phyloP scores from a whole-genome alignment of 2,113 vertebrate genomes.

The Trichechus manatus region DNA sequence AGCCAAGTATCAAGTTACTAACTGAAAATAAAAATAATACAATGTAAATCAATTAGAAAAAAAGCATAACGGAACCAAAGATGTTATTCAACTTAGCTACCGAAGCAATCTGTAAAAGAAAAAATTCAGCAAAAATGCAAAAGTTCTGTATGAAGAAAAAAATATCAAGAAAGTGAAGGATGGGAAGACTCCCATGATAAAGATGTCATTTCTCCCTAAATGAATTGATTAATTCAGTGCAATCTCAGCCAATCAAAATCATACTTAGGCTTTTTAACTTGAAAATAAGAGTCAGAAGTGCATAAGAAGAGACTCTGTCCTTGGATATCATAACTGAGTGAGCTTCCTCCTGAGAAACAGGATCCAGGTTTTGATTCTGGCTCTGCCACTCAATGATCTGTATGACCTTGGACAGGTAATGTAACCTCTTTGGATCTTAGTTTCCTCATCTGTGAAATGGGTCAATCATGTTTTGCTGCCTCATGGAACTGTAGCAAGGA shows the following conservation, averaged over 20 bases:
- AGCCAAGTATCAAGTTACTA: slow-evolving; percentile 22
- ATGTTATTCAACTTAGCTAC: background rate
- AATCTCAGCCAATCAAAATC: background rate
- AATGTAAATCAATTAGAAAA: slow-evolving; percentile 42
- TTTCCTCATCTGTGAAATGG: background rate
- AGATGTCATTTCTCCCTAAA: background rate
- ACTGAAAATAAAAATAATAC: slow-evolving; percentile 23
- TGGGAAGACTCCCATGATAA: background rate
- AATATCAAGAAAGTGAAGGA: background rate
- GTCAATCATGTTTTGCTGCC: background rate
- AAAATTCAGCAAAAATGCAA: background rate
- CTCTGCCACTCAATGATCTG: background rate
- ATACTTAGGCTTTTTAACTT: background rate
- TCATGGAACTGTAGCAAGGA: background rate
- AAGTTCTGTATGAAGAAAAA: background rate
- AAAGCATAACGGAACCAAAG: slow-evolving; percentile 50
- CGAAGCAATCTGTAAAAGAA: slow-evolving; percentile 4
- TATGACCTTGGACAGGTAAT: background rate
- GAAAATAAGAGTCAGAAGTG: slow-evolving; percentile 45
- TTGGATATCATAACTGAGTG: background rate
- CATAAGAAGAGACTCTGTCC: background rate
- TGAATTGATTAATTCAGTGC: background rate
- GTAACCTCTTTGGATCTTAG: background rate
- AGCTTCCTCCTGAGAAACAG: background rate
- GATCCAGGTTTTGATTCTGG: background rate